Base-by-base conservation (phyloP, 2,888 invertebrate genomes). In the Bedellia somnulentella region DNA sequence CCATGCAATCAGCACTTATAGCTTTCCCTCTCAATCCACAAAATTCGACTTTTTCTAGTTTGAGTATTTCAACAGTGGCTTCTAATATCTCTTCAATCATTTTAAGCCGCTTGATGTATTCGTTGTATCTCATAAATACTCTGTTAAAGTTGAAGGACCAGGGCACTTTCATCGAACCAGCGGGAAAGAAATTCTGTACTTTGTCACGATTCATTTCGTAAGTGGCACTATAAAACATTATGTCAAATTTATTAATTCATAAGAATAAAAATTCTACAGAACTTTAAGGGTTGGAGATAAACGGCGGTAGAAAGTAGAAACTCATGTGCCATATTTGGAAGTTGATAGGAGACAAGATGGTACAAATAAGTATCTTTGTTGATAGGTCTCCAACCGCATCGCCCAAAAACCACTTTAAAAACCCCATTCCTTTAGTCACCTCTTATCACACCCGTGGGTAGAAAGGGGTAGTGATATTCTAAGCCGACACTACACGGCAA, bases 31-130 rank as follows among this genome's bases (percentile, higher is more conserved):
- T 76, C 5, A 85, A 49, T 1, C 86, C 90, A 24, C 86, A 85
- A 32, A 90, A 80, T 49, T 88, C 88, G 1, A 92, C 83, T 52
- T 90, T 92, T 57, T 96, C 95, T 36, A 95, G 58, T 52, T 93
- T 93, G 25, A 83, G 63, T 56, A 92, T 92, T 53, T 95, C 94
- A 2, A 85, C 70, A 0, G 87, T 87, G 0, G 87, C 85, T 24
- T 83, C 81, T 39, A 94, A 82, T 38, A 95, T 79, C 2, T 73
- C 67, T 61, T 86, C 73, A 4, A 91, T 78, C 46, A 85, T 76
- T 29, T 67, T 60, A 2, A 91, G 59, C 6, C 89, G 73, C 10
- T 80, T 67, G 32, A 82, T 63, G 49, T 85, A 90, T 1, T 75
- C 52, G 33, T 83, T 78, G 32, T 85, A 77, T 4, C 89, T 63